These are phyloP conservation scores for Chamaea fasciata DNA, from an alignment of 2,113 vertebrate species.

Conservation along the genomic window DNA sequence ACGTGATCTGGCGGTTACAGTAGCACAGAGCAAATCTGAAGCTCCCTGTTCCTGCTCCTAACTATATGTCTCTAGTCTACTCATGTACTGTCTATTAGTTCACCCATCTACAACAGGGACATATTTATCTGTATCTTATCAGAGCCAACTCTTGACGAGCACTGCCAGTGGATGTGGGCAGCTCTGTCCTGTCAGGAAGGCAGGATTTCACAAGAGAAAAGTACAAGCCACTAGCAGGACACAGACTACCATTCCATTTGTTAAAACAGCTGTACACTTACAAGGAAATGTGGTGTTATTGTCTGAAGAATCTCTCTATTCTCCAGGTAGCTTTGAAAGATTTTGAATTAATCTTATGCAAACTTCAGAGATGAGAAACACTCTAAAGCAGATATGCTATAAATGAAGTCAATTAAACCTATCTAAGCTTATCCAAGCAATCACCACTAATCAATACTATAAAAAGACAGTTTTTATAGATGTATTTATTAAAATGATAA, in stretches of 20 bases:
- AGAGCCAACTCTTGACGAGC: not conserved
- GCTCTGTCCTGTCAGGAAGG: not conserved
- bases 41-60: not conserved
- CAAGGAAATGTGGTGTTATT: not conserved
- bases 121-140: not conserved
- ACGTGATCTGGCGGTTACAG: not conserved
- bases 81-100: not conserved
- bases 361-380: not conserved
- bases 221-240: not conserved
- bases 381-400: not conserved
- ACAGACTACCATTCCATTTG: not conserved
- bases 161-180: not conserved
- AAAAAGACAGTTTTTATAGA: not conserved
- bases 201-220: not conserved
- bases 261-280: not conserved
- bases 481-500: not conserved
- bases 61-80: not conserved
- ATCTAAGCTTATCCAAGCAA: not conserved
- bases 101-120: not conserved
- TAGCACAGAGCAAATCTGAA: not conserved
- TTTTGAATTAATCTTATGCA: not conserved
- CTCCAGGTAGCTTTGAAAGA: not conserved
- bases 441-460: not conserved
- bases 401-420: not conserved
- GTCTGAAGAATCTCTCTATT: not conserved